Evolutionary conservation across 92 coral and sea anemone genomes (phyloP), one percentile per base, ranked within the genome.

Genomic region (Hydrozoanthus gracilis): DNA sequence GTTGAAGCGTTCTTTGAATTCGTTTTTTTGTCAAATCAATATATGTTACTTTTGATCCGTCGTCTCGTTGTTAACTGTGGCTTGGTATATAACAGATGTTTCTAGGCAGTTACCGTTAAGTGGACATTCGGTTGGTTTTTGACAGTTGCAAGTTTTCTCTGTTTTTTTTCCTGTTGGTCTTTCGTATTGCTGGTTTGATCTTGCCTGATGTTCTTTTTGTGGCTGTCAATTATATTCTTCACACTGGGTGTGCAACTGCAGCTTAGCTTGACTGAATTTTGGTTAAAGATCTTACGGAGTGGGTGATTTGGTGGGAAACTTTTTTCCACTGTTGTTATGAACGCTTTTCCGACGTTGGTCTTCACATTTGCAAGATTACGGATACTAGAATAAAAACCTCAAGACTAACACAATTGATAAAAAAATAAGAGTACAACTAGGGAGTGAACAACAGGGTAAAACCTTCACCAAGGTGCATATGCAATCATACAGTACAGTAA

Each of bases 1-100:
- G 69, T 62, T 62, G 20, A 62, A 62, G 69, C 69, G 69, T 62
- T 62, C n/a, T 17, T 62, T 62, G 15, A 62, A 62, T 62, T 62
- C 18, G 69, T 10, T 15, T 62, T n/a, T 10, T 62, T 6, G 69
- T 62, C 27, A 62, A 15, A 16, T 4, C 69, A 62, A 62, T 16
- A 62, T 62, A 11, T 4, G 69, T 62, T 62, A 5, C 69, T 16
- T 0, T 62, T 16, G 69, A 10, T 62, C 69, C 69, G 17, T 62
- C 69, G 69, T 62, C 69, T 14, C 15, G 69, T 62, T 62, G 17
- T 12, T 62, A 16, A 10, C 69, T 62, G 69, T 62, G 69, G 69
- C 69, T 62, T 62, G 69, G 17, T 62, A 62, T 62, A 62, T 62
- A 55, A 1, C 61, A 55, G 61, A 55, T 55, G 61, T 55, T 55